Conservation (phyloP, 2,888 invertebrate species). For the Caenorhabditis sp. region DNA sequence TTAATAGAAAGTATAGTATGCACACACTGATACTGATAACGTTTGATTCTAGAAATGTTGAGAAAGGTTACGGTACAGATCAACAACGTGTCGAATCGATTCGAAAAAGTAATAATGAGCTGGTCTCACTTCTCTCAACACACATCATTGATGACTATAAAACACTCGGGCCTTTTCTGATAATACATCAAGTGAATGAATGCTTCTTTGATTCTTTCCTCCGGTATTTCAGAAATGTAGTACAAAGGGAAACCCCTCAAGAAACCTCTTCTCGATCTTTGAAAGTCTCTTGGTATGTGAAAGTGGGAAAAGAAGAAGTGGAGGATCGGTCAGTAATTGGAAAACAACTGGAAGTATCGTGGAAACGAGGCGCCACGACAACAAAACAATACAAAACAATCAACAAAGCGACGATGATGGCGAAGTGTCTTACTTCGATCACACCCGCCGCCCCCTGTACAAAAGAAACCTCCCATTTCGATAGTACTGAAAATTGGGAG, state of each 20-base stretch:
- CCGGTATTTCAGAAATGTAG: constrained; percentile 10
- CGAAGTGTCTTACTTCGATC: background rate
- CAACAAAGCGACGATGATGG: too few relatives aligned
- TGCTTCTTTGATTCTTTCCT: constrained; percentile 26
- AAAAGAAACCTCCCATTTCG: background rate
- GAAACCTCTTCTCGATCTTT: constrained; percentile 18
- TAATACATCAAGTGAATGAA: constrained; percentile 31
- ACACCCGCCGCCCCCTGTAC: background rate
- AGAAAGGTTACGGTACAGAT: background rate
- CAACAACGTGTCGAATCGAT: background rate
- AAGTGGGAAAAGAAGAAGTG: background rate
- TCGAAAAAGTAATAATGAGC: background rate
- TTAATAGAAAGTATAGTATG: too few relatives aligned
- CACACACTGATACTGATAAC: too few relatives aligned
- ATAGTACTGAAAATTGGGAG: constrained; percentile 27
- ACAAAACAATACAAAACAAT: constrained; percentile 5
- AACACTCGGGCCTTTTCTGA: background rate
- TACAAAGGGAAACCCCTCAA: constrained; percentile 9
- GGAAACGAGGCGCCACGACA: background rate
- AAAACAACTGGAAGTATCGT: constrained; percentile 3
- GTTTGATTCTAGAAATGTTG: too few relatives aligned
- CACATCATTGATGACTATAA: constrained; percentile 42
- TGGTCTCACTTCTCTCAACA: constrained; percentile 4
- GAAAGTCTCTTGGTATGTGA: background rate
- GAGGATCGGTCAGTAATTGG: background rate